These are phyloP conservation scores for Tichodroma muraria DNA, from an alignment of 2,113 vertebrate genomes.

Conservation along the genomic window DNA sequence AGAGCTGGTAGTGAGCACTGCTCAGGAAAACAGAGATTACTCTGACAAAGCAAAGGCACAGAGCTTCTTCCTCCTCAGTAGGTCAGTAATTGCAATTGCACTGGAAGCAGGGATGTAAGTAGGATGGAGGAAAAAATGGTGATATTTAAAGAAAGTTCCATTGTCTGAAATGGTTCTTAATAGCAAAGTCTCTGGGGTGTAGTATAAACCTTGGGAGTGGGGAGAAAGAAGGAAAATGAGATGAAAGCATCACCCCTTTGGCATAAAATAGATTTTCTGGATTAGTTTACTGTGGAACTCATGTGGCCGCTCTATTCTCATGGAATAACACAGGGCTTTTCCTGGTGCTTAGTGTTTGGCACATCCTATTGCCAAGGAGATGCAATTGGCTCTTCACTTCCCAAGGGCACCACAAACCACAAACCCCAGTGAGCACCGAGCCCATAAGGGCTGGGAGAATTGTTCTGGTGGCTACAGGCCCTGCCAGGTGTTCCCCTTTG, in stretches of 20 bases:
- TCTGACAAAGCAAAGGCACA: background rate
- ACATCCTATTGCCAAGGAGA: background rate
- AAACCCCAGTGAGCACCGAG: background rate
- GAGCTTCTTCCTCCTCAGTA: background rate
- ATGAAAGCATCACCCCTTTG: background rate
- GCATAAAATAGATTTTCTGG: slow-evolving; percentile 21
- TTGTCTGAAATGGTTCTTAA: background rate
- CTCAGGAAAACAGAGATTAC: background rate
- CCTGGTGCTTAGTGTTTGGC: background rate
- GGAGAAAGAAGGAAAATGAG: background rate
- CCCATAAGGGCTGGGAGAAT: background rate
- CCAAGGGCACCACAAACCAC: background rate
- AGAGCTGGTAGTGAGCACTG: background rate
- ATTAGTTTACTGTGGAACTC: background rate
- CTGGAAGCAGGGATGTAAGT: background rate
- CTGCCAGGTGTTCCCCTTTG: background rate
- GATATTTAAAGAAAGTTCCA: slow-evolving; percentile 35
- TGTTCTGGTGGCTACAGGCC: background rate
- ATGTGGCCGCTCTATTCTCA: background rate
- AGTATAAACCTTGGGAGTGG: background rate
- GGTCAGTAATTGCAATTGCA: background rate
- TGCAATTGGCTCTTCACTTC: background rate
- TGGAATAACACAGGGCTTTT: background rate
- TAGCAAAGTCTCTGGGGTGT: background rate
- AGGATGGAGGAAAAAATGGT: background rate